Evolutionary conservation across 2,113 vertebrate genomes (phyloP), one percentile per base, ranked within the genome.

Genomic region (Mesocricetus auratus): DNA sequence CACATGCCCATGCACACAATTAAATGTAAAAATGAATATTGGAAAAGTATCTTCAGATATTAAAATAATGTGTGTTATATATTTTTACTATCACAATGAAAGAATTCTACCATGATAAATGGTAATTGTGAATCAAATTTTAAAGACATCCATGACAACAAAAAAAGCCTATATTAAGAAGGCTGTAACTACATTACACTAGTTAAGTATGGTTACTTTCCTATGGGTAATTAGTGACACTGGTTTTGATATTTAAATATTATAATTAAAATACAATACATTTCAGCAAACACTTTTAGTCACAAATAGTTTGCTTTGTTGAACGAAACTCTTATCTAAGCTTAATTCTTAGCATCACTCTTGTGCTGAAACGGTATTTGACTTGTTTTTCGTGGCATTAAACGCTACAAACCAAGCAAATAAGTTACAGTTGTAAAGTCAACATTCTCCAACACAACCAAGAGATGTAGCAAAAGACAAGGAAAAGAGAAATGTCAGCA

Each of bases 221-320:
- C 0, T 12, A 19, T 60, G 7, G 4, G 3, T 31, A 87, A 78
- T 24, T 68, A 19, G 33, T 69, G 22, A 53, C 39, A 82, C 39
- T 74, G 5, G 89, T 83, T 39, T 68, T 45, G 58, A 42, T 68
- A 58, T 83, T 89, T 94, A 94, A 73, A 21, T 56, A 91, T 86
- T 71, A 92, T 77, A 90, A 86, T 56, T 22, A 64, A 4, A 91
- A 79, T 11, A 69, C 17, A 66, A 66, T 66, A 53, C 8, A 86
- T 89, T 94, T 93, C 62, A 66, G 33, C 95, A 69, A 75, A 89
- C 22, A 24, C 6, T 36, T 13, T 74, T 81, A 75, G 24, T 53
- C 26, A 69, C 26, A 94, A 92, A 92, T n/a, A 39, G 1, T 83
- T 33, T 74, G 39, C 33, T 93, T 88, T 78, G 39, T 75, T 81